Evolutionary conservation across 2,797 vertebrate genomes (phyloP).

Genomic region (Arrhamphus sclerolepis): DNA sequence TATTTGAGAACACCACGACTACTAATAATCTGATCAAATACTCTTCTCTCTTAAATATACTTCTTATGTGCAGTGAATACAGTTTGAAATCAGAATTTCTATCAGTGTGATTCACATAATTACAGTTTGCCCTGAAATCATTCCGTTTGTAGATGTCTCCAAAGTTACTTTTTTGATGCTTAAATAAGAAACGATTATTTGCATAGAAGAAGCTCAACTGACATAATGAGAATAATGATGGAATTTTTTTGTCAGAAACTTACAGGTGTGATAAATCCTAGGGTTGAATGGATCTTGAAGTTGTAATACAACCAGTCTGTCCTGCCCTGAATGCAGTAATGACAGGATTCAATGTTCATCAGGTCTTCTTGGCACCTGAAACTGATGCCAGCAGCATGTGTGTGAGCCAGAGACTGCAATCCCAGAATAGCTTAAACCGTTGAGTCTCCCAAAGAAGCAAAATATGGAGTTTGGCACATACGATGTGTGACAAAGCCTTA

Average conservation of each 20-base stretch:
- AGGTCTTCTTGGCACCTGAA: constrained; percentile 40
- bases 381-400: constrained; percentile 43
- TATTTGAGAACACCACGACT: constrained; percentile 12
- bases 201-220: constrained; percentile 11
- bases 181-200: constrained; percentile 39
- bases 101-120: constrained; percentile 1
- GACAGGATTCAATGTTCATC: constrained; percentile 18
- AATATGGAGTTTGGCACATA: constrained; percentile 45
- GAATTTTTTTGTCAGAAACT: neutral
- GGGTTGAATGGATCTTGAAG: neutral
- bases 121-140: constrained; percentile 15
- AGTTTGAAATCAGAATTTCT: neutral
- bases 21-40: constrained; percentile 3
- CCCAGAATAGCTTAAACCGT: constrained; percentile 58
- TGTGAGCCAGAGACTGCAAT: constrained; percentile 37
- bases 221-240: constrained; percentile 1
- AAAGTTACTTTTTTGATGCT: constrained; percentile 8
- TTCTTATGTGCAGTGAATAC: neutral
- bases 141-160: constrained; percentile 9
- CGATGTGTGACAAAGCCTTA: constrained; percentile 34
- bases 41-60: neutral
- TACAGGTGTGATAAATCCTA: constrained; percentile 10
- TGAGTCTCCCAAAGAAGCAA: constrained; percentile 38
- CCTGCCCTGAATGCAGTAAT: constrained; percentile 5
- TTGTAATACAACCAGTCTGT: constrained; percentile 3